Percentiles rank a stretch among this genome's conserved stretches.
Evolutionary conservation across 2,113 vertebrate species (phyloP).

Genomic region (Alexandromys fortis): DNA sequence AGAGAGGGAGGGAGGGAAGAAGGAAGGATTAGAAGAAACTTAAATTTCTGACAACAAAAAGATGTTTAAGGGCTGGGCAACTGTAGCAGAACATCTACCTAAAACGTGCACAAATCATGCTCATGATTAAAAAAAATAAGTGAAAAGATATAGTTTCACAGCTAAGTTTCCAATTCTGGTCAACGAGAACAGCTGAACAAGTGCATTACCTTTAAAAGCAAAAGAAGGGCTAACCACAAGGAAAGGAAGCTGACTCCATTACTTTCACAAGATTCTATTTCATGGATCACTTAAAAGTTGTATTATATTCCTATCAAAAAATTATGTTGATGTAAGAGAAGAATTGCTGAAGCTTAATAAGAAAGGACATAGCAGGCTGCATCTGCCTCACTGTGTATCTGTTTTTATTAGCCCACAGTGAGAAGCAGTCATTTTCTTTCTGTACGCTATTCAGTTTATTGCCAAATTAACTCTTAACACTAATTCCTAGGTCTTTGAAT

Average conservation of each 20-base stretch:
- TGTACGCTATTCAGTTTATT: neutral
- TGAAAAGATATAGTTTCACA: neutral
- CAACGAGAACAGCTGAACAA: neutral
- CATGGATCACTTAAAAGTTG: neutral
- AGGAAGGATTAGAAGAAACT: neutral
- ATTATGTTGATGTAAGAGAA: neutral
- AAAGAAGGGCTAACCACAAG: neutral
- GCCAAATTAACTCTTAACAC: neutral
- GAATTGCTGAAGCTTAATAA: neutral
- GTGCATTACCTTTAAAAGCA: neutral
- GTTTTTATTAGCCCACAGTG: neutral
- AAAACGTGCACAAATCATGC: neutral
- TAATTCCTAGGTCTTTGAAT: neutral
- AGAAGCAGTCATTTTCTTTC: neutral
- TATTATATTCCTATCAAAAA: neutral
- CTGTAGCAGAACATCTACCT: neutral
- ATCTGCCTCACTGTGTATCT: neutral
- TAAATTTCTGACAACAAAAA: neutral
- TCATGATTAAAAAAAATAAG: neutral
- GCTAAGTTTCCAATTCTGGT: neutral
- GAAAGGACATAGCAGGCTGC: neutral
- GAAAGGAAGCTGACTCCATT: neutral
- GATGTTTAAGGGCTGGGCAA: neutral
- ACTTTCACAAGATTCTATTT: neutral
- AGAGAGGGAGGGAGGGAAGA: accelerated